Evolutionary conservation across 2,113 vertebrate genomes (phyloP).

Genomic region (Dermatemys mawii): DNA sequence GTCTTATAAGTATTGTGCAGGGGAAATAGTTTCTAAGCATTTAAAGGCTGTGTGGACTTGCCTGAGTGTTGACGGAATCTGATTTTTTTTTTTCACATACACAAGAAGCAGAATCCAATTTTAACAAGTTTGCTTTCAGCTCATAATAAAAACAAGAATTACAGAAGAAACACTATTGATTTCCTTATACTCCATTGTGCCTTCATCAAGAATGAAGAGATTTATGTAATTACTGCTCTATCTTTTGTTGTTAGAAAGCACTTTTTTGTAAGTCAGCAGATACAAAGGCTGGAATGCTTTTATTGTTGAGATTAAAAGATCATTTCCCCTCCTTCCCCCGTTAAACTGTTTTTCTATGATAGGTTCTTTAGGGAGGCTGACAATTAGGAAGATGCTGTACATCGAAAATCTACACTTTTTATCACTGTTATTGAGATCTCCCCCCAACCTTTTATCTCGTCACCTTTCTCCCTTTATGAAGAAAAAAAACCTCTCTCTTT

Average conservation of each 20-base stretch:
- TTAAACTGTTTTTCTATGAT: constrained; percentile 75
- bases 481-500: neutral
- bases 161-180: constrained; percentile 80
- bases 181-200: constrained; percentile 79
- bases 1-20: constrained; percentile 60
- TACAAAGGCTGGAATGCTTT: constrained; percentile 81
- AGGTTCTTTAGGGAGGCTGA: constrained; percentile 65
- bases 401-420: constrained; percentile 56
- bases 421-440: constrained; percentile 24
- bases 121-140: constrained; percentile 82
- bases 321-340: constrained; percentile 47
- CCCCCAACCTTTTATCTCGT: constrained; percentile 43
- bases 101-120: constrained; percentile 79
- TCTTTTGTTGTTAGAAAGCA: constrained; percentile 83
- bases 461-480: constrained; percentile 25
- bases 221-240: constrained; percentile 86
- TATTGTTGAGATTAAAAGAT: constrained; percentile 84
- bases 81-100: constrained; percentile 39
- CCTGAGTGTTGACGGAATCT: constrained; percentile 69
- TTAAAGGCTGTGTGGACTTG: constrained; percentile 70
- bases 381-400: constrained; percentile 60
- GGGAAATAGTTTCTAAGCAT: constrained; percentile 65
- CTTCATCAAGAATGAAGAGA: constrained; percentile 86
- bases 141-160: constrained; percentile 84
- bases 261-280: constrained; percentile 84